Percentiles rank a stretch among this genome's conserved stretches.
Conservation (phyloP, 53 echinoderm and acorn worm genomes). For the Arbacia lixula region DNA sequence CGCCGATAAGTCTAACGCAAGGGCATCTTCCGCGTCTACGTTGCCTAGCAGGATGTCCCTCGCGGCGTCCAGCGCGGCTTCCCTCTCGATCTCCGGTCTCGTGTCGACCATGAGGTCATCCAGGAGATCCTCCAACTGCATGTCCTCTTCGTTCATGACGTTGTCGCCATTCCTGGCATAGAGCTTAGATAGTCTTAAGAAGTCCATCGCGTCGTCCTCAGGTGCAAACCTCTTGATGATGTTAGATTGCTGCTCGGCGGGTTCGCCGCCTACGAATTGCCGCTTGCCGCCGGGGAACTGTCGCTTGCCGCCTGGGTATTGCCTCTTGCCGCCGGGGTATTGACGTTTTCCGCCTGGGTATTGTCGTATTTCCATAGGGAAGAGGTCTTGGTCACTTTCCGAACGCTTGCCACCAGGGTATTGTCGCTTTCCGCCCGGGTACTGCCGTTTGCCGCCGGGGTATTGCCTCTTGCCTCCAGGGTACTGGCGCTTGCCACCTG, state of each 20-base stretch:
- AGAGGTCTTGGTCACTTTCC: slow-evolving; percentile 11
- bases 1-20: slow-evolving; percentile 43
- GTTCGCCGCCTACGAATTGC: slow-evolving; percentile 60
- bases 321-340: slow-evolving; percentile 67
- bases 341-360: slow-evolving; percentile 77
- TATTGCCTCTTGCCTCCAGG: slow-evolving; percentile 68
- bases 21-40: slow-evolving; percentile 12
- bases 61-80: too few relatives aligned
- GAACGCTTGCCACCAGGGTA: slow-evolving; percentile 55
- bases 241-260: slow-evolving; percentile 19
- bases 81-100: slow-evolving; percentile 41
- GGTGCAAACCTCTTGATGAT: slow-evolving; percentile 40
- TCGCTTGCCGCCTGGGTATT: slow-evolving; percentile 63
- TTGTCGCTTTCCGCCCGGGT: slow-evolving; percentile 65
- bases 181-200: slow-evolving; percentile 15
- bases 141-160: slow-evolving; percentile 2
- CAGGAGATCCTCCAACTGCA: slow-evolving; percentile 29
- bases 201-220: slow-evolving; percentile 19
- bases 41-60: slow-evolving; percentile 25
- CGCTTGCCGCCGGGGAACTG: slow-evolving; percentile 74
- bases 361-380: slow-evolving; percentile 65
- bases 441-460: slow-evolving; percentile 70
- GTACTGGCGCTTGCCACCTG: slow-evolving; percentile 57
- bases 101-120: slow-evolving; percentile 49
- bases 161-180: slow-evolving; percentile 4